Conservation (phyloP, 2,113 vertebrate species). For the Xenopus laevis region DNA sequence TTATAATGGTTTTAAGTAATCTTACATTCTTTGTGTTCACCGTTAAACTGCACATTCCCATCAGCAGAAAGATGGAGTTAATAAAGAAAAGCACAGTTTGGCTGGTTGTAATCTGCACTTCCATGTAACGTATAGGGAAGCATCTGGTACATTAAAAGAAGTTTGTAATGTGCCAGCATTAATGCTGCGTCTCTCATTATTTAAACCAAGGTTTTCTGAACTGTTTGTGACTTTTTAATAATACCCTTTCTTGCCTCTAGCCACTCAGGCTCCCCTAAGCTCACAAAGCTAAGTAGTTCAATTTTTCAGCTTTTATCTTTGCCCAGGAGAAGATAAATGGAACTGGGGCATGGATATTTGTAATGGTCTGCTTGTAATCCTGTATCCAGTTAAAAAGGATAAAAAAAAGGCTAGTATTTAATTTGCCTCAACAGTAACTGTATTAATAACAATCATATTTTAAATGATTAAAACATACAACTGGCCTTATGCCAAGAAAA, state of each 20-base stretch:
- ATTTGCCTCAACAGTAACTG: neutral
- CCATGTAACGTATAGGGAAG: constrained; percentile 25
- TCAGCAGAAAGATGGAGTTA: constrained; percentile 13
- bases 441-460: too few species aligned
- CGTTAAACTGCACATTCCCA: constrained; percentile 26
- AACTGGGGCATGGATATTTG: constrained; percentile 29
- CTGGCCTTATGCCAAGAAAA: too few species aligned
- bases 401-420: constrained; percentile 22
- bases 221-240: constrained; percentile 46
- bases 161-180: constrained; percentile 33
- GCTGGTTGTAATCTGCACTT: constrained; percentile 13
- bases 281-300: constrained; percentile 44
- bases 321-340: constrained; percentile 39
- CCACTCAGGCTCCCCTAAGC: constrained; percentile 36
- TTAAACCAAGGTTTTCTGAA: constrained; percentile 42
- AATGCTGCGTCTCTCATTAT: constrained; percentile 37
- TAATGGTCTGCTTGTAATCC: constrained; percentile 28
- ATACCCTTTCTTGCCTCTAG: constrained; percentile 39
- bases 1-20: constrained; percentile 36
- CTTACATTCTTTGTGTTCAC: constrained; percentile 37
- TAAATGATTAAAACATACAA: too few species aligned
- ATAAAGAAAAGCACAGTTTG: constrained; percentile 20
- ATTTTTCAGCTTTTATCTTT: constrained; percentile 45
- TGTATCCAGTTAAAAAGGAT: constrained; percentile 16
- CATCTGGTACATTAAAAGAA: constrained; percentile 40